These are phyloP conservation scores for Nycticryphes semicollaris DNA, from an alignment of 2,113 vertebrate species.

Conservation along the genomic window DNA sequence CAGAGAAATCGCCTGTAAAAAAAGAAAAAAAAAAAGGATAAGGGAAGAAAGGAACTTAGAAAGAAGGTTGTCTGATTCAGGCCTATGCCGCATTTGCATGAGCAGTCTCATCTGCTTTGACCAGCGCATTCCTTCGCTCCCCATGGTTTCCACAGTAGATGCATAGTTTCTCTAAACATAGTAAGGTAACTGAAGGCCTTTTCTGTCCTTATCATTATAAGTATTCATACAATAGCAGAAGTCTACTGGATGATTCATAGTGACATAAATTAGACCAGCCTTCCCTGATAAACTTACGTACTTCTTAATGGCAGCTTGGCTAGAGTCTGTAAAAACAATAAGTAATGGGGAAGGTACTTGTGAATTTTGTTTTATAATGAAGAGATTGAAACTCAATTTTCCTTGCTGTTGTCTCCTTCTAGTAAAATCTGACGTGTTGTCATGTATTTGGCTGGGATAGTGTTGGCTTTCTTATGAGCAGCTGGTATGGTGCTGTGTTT, in stretches of 20 bases:
- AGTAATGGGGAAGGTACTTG: background rate
- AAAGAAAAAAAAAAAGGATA: background rate
- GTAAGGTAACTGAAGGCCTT: background rate
- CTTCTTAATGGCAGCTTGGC: background rate
- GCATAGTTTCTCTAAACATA: background rate
- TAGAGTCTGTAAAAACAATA: background rate
- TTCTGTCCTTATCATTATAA: background rate
- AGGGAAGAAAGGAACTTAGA: background rate
- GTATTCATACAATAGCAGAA: background rate
- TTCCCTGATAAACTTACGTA: background rate
- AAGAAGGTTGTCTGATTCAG: background rate
- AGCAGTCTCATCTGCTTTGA: background rate
- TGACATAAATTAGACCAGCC: background rate
- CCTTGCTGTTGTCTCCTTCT: background rate
- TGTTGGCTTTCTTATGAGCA: background rate
- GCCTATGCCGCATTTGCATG: background rate
- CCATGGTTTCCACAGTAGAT: background rate
- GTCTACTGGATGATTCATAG: background rate
- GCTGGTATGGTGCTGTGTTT: background rate
- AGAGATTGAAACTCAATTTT: background rate
- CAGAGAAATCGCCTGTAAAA: conserved; percentile 1
- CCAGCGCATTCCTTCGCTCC: background rate
- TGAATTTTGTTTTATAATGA: background rate
- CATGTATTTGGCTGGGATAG: background rate
- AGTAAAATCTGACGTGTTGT: background rate